phyloP scores from a whole-genome alignment of 2,888 invertebrate genomes.

The Rotaria macrura region DNA sequence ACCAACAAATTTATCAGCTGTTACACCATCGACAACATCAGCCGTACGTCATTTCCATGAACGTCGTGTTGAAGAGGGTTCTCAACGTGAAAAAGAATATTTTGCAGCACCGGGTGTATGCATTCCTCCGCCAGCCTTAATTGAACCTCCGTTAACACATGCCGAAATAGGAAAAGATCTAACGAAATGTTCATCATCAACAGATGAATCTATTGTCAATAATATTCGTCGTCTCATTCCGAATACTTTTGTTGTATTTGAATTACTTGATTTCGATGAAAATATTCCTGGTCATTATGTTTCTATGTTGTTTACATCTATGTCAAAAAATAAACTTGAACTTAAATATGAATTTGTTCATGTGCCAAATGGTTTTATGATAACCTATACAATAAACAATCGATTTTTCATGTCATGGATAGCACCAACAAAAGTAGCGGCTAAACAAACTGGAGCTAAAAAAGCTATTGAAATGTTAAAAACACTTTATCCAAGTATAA shows the following conservation, averaged over 20 bases:
- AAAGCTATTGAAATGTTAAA: neutral
- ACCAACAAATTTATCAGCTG: neutral
- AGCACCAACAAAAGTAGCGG: neutral
- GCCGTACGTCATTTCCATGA: constrained; percentile 19
- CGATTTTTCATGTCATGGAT: constrained; percentile 7
- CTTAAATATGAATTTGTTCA: constrained; percentile 17
- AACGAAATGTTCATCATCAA: neutral
- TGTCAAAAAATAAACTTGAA: constrained; percentile 14
- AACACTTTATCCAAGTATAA: constrained; percentile 17
- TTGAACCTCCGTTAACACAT: neutral
- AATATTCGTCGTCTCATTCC: constrained; percentile 7
- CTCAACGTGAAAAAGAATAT: neutral
- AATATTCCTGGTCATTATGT: neutral
- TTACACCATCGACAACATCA: neutral
- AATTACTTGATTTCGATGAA: neutral
- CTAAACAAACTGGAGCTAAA: neutral
- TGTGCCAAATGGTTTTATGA: neutral
- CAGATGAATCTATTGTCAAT: neutral
- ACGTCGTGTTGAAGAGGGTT: neutral
- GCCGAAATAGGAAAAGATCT: neutral
- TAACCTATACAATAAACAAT: neutral
- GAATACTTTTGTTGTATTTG: constrained; percentile 16
- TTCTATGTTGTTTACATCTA: neutral
- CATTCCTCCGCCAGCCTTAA: neutral
- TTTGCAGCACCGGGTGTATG: neutral